Base-by-base conservation (phyloP, 2,888 invertebrate species). In the Rutpela maculata region DNA sequence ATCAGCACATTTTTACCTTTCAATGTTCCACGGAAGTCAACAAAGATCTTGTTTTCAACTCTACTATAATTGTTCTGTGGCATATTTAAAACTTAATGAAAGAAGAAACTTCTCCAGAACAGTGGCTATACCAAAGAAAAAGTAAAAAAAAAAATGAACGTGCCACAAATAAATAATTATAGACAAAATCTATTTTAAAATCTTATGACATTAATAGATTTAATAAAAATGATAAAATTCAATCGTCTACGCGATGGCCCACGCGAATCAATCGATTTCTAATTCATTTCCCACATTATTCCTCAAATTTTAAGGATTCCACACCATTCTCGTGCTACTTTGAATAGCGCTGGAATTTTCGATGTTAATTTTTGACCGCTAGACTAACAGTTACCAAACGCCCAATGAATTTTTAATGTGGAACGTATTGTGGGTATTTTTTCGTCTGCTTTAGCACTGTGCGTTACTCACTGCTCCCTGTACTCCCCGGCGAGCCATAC, bases 341-440 rank as follows among this genome's bases (percentile, higher is more conserved):
- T 26, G 66, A n/a, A 67, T 68, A 67, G 69, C 71, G 72, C 60
- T 56, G 57, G 57, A 73, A 75, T 75, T 68, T 74, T 77, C 38
- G 73, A 73, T 22, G 55, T 67, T 66, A 43, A 71, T 74, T 78
- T 72, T 77, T 69, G 77, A 81, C 81, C 81, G 81, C 80, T 81
- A 79, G 77, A 79, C 66, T 80, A 80, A 83, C 83, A 78, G 83
- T 78, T 80, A 80, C 60, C 57, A 38, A 18, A 81, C 80, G 81
- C 59, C 35, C 6, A 43, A 18, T 71, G 82, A 78, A 82, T 82
- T 76, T 75, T 63, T 69, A 78, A 71, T 69, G 43, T 68, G 17
- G 5, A 17, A 71, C 15, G 31, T 31, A 35, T 11, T 19, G 31
- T 70, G 75, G 67, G 71, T 62, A 60, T 67, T 75, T 78, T 69